Conservation (phyloP, 2,888 invertebrate species). For the Tridacna crocea region DNA sequence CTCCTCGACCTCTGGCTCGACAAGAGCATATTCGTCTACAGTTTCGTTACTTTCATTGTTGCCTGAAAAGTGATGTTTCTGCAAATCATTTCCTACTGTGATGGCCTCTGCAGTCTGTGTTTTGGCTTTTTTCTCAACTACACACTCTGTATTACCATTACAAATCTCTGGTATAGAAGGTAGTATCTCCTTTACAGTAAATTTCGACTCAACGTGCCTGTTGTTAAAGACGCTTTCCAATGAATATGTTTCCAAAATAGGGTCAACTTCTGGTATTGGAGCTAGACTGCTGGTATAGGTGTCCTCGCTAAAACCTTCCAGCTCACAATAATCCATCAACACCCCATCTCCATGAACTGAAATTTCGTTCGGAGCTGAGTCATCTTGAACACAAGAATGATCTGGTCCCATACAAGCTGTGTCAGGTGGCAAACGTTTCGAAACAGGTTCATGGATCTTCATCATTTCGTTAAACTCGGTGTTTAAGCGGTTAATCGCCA, state of each 20-base stretch:
- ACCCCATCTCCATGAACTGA: background rate
- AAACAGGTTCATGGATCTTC: background rate
- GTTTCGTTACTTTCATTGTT: no score
- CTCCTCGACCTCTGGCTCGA: no score
- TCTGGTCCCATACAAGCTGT: no score
- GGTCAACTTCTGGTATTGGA: constrained; percentile 17
- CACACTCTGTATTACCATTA: no score
- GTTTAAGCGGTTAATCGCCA: background rate
- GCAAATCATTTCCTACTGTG: no score
- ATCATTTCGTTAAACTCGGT: background rate
- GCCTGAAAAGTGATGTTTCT: no score
- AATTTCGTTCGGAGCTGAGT: background rate
- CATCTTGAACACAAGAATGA: background rate
- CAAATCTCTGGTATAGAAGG: background rate
- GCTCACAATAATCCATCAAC: background rate
- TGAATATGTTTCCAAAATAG: constrained; percentile 6
- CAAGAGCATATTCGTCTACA: no score
- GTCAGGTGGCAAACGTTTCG: background rate
- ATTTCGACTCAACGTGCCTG: no score
- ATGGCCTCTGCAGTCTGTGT: no score
- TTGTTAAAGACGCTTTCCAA: background rate
- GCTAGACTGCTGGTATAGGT: background rate
- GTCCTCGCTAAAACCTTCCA: background rate
- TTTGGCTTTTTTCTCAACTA: no score
- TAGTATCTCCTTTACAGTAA: background rate